Conservation (phyloP, 2,113 vertebrate genomes). For the Marmota flaviventris region DNA sequence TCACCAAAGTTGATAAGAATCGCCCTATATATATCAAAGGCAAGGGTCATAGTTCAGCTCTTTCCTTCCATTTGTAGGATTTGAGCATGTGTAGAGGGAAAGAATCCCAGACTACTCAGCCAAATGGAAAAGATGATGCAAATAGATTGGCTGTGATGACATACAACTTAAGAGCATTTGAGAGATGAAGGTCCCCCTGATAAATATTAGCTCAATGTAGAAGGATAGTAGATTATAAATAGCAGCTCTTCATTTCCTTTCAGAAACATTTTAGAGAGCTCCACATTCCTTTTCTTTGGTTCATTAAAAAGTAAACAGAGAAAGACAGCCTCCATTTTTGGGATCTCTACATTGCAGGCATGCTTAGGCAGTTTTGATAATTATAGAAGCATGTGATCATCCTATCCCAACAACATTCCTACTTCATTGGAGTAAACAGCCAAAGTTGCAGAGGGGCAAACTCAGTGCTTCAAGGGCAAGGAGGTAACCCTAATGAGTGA, state of each 20-base stretch:
- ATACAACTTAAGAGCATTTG: not conserved
- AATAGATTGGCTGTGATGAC: not conserved
- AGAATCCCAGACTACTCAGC: not conserved
- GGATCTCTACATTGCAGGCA: not conserved
- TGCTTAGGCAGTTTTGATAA: constrained; percentile 3
- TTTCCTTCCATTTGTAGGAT: constrained; percentile 41
- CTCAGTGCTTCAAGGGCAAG: not conserved
- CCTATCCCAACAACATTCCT: not conserved
- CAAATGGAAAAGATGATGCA: constrained; percentile 37
- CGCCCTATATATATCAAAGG: constrained; percentile 55
- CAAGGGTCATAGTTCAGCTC: constrained; percentile 51
- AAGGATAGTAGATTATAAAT: constrained; percentile 45
- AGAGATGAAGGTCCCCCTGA: not conserved
- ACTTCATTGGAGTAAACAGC: not conserved
- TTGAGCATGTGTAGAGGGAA: constrained; percentile 1
- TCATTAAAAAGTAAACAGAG: constrained; percentile 70
- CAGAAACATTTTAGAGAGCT: constrained; percentile 49
- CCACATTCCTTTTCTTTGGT: constrained; percentile 25
- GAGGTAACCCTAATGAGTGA: not conserved
- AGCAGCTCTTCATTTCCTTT: constrained; percentile 46
- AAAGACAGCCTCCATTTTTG: constrained; percentile 21
- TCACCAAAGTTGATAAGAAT: constrained; percentile 67
- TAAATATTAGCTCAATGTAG: constrained; percentile 53
- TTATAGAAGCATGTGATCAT: not conserved
- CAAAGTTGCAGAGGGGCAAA: not conserved